phyloP scores from a whole-genome alignment of 2,888 invertebrate species.

The Dolichomitus sp. region DNA sequence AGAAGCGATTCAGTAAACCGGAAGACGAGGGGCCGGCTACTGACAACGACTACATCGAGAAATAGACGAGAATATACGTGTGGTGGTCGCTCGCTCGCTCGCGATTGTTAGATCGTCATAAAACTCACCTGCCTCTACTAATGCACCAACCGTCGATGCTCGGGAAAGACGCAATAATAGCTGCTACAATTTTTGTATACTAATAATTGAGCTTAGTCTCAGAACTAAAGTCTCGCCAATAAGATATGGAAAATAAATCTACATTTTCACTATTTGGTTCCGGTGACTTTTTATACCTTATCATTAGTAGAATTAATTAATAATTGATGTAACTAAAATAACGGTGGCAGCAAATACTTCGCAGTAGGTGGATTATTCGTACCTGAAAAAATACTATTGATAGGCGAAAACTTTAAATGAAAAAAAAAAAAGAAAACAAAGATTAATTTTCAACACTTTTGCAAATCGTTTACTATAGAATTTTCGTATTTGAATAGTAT shows the following conservation, averaged over 20 bases:
- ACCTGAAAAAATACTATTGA: neutral
- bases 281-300: slow-evolving; percentile 38
- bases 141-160: slow-evolving; percentile 38
- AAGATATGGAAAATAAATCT: slow-evolving; percentile 42
- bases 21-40: slow-evolving; percentile 75
- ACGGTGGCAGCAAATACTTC: neutral
- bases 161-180: slow-evolving; percentile 25
- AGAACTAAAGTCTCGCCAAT: neutral
- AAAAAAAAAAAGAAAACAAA: neutral
- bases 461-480: neutral
- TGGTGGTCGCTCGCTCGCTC: slow-evolving; percentile 20
- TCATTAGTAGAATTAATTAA: neutral
- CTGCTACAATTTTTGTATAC: slow-evolving; percentile 25
- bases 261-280: slow-evolving; percentile 36
- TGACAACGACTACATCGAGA: slow-evolving; percentile 80
- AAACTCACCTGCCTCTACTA: slow-evolving; percentile 46
- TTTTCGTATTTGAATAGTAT: slow-evolving; percentile 3
- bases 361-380: neutral
- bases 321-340: neutral
- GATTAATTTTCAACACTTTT: neutral
- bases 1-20: slow-evolving; percentile 87
- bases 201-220: slow-evolving; percentile 30
- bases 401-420: neutral
- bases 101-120: slow-evolving; percentile 23
- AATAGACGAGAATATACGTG: slow-evolving; percentile 75